A percentile compares a stretch with the other conserved stretches of the same genome.
Conservation (phyloP, 2,888 invertebrate species). For the Venustoraphidia nigricollis region DNA sequence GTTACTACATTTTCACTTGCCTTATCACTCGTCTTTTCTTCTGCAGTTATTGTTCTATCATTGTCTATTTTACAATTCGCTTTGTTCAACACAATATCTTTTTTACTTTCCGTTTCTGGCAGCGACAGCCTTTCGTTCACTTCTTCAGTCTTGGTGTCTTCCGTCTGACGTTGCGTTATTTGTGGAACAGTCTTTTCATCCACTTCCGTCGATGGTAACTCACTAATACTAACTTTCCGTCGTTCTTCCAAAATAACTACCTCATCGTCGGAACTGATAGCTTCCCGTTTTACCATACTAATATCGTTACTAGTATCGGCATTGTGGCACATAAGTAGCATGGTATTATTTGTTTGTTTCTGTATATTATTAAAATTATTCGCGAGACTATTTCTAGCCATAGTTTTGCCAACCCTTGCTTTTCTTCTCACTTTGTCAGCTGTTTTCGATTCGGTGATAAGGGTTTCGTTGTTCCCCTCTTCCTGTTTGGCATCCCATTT, state of each 20-base stretch:
- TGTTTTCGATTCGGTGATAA: slow-evolving; percentile 16
- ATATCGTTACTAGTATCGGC: slow-evolving; percentile 15
- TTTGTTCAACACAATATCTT: background rate
- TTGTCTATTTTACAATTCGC: background rate
- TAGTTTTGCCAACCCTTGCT: slow-evolving; percentile 45
- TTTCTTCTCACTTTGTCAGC: slow-evolving; percentile 27
- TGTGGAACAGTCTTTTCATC: too few relatives aligned
- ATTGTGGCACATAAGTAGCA: slow-evolving; percentile 31
- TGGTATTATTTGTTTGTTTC: slow-evolving; percentile 28
- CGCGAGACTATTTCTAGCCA: slow-evolving; percentile 46
- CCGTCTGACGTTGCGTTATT: background rate
- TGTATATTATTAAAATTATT: slow-evolving; percentile 21
- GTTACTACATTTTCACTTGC: slow-evolving; percentile 10
- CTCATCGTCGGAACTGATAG: slow-evolving; percentile 26
- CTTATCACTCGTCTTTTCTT: background rate
- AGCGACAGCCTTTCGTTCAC: background rate
- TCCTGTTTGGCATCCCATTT: slow-evolving; percentile 10
- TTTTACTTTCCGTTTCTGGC: background rate
- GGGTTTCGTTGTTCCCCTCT: slow-evolving; percentile 6
- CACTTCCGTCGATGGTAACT: too few relatives aligned
- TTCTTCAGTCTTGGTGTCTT: background rate
- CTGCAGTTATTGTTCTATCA: background rate
- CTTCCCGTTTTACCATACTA: slow-evolving; percentile 25
- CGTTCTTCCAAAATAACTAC: slow-evolving; percentile 17
- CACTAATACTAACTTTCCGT: slow-evolving; percentile 10